Evolutionary conservation across 1,140 invertebrate species (phyloP).

Genomic region (Gonioctena quinquepunctata): DNA sequence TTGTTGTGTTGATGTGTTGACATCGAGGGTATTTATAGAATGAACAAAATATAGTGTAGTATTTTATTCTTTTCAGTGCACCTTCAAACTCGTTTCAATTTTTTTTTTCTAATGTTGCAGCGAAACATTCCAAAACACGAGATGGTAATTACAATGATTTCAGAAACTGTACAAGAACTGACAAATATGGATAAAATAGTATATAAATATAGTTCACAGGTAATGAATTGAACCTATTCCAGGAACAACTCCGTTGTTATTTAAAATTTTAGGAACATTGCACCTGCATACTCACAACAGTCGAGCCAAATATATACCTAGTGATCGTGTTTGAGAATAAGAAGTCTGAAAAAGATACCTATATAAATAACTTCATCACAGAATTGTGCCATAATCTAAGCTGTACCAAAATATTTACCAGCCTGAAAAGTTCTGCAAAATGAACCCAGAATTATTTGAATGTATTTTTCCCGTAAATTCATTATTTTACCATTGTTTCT

Average conservation of each 20-base stretch:
- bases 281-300: constrained; percentile 68
- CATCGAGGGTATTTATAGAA: no score
- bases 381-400: constrained; percentile 67
- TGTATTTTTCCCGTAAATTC: no score
- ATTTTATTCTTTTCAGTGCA: no score
- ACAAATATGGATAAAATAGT: constrained; percentile 43
- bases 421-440: constrained; percentile 57
- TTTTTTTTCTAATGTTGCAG: no score
- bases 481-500: no score
- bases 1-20: no score
- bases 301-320: constrained; percentile 69
- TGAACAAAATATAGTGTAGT: no score
- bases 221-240: constrained; percentile 6
- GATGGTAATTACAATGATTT: constrained; percentile 47
- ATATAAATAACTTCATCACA: constrained; percentile 68
- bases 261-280: constrained; percentile 61
- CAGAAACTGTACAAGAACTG: constrained; percentile 40
- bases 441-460: no score
- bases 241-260: no score
- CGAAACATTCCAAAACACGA: constrained; percentile 40
- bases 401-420: constrained; percentile 69
- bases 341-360: constrained; percentile 69
- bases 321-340: constrained; percentile 71
- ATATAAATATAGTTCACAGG: constrained; percentile 47
- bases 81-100: no score